Evolutionary conservation across 2,888 invertebrate genomes (phyloP), one percentile per base, ranked within the genome.

Genomic region (Lymantria dispar): DNA sequence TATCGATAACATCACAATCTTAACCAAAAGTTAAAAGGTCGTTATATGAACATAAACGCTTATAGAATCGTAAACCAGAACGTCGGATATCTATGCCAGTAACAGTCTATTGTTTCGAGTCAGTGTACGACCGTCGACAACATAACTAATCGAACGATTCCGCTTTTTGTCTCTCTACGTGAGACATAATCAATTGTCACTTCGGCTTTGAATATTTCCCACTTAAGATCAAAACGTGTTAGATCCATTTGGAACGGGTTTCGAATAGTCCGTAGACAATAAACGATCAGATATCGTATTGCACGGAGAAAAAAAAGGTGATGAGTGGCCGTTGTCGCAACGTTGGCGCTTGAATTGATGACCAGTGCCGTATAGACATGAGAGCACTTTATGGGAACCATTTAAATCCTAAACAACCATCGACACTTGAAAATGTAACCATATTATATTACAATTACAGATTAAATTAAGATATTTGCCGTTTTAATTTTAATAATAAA

Each of bases 11-110:
- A 88, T 88, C 87, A 80, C 81, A 83, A 87, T 83, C 80, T 83
- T 67, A 64, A 76, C 83, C 82, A 80, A 87, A 86, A 87, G 84
- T 84, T 83, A 86, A 88, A 86, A 86, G 77, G 76, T 80, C 87
- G 82, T 87, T 87, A 87, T 85, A 80, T 80, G 80, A 73, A 80
- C 84, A 89, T 91, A 87, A 90, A 90, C 85, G 86, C 88, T 91
- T 90, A 88, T 90, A 81, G 87, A 89, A 85, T 87, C 89, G 87
- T 90, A 91, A 90, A 91, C 76, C 82, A 87, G 80, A 79, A 75
- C 22, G 22, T 22, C 22, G 22, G 22, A 22, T 22, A 22, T 22
- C 22, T 22, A 22, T 22, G 22, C 22, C 22, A 22, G 22, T 5
- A 22, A 79, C 86, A 79, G 88, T 86, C 85, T 85, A 90, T 91